Base-by-base conservation (phyloP, 2,113 vertebrate genomes). In the Hypocryptadius cinnamomeus region DNA sequence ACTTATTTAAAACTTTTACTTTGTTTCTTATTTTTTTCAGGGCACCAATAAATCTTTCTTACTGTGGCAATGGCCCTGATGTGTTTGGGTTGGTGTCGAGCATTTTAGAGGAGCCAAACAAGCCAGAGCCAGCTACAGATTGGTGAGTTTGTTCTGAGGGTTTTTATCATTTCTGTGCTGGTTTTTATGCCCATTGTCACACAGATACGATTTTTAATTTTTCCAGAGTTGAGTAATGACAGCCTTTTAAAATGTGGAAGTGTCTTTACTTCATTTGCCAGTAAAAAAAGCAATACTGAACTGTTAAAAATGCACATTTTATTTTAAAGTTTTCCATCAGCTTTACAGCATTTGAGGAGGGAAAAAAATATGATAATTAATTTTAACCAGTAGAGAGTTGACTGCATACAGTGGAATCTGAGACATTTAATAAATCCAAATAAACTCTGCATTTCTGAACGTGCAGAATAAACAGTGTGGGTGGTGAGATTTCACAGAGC, bases 61-160 rank as follows among this genome's bases (percentile, higher is more conserved):
- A 97, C 31, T 96, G 97, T 89, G 96, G 95, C 65, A 96, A 16
- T 45, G 95, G 93, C 14, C 97, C 96, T 25, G 97, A 97, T 80
- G 30, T 97, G 85, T 94, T 97, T 87, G 96, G 96, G 17, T 70
- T 97, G 21, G 96, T 97, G 79, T 97, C 97, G 2, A 96, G 89
- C 79, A 96, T 97, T 93, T 76, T 97, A 13, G 97, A 98, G 64
- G 97, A 98, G 60, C 92, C 97, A 71, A 96, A 79, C 82, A 95
- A 97, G 65, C 51, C 96, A 80, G 97, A 98, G 40, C 61, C 93
- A n/a, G 84, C 93, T 54, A 94, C 96, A 71, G 96, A 97, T 8
- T 97, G 98, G 98, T 98, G n/a, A 95, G 94, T 72, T 83, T 90
- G 33, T 48, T 73, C 30, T 77, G 16, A 64, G 23, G 64, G 19